A percentile compares a stretch with the other conserved stretches of the same genome.
Evolutionary conservation across 2,888 invertebrate species (phyloP).

Genomic region (Temnothorax ravouxi): DNA sequence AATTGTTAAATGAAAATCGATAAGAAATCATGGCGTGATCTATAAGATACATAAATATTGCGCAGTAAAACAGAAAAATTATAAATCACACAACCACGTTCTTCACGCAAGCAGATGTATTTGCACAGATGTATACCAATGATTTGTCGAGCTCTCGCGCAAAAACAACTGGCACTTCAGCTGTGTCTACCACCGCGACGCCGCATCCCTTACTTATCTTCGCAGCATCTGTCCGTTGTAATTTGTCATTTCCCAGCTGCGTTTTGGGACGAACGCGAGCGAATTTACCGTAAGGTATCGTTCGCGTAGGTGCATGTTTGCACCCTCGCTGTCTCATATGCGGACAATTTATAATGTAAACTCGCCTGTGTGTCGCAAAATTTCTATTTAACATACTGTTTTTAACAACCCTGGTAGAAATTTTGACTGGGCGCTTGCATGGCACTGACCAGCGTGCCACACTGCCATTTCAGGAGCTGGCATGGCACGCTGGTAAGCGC

Average conservation of each 20-base stretch:
- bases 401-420: not conserved
- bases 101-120: slow-evolving; percentile 38
- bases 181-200: slow-evolving; percentile 62
- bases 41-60: slow-evolving; percentile 18
- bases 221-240: slow-evolving; percentile 55
- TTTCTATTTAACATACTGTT: not conserved
- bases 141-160: slow-evolving; percentile 66
- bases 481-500: no score
- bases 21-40: not conserved
- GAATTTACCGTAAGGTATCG: slow-evolving; percentile 51
- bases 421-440: no score
- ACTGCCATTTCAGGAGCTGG: no score
- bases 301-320: slow-evolving; percentile 36
- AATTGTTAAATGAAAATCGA: not conserved
- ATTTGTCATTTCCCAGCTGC: slow-evolving; percentile 64
- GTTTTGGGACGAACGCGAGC: slow-evolving; percentile 49
- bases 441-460: no score
- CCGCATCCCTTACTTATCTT: slow-evolving; percentile 54
- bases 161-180: slow-evolving; percentile 69
- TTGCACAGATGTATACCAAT: slow-evolving; percentile 58
- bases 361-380: not conserved
- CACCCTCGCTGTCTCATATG: slow-evolving; percentile 25
- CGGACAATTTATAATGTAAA: slow-evolving; percentile 38
- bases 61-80: slow-evolving; percentile 29
- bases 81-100: slow-evolving; percentile 56